Evolutionary conservation across 2,888 invertebrate species (phyloP).

Genomic region (Nebria salina): DNA sequence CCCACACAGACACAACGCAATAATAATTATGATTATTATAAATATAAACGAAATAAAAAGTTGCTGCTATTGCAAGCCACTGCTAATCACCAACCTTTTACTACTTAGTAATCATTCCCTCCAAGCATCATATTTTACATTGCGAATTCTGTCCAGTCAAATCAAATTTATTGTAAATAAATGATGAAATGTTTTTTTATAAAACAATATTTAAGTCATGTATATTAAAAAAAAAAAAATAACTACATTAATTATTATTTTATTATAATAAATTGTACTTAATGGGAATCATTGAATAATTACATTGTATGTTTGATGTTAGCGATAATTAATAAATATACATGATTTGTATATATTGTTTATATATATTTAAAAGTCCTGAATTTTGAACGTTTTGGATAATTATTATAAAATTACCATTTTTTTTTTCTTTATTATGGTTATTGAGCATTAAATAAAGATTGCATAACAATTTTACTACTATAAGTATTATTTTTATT

Average conservation of each 20-base stretch:
- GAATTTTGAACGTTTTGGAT: background rate
- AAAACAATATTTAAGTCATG: slow-evolving; percentile 47
- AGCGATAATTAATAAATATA: slow-evolving; percentile 61
- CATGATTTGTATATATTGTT: slow-evolving; percentile 60
- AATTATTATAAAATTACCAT: background rate
- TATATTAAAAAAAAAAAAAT: slow-evolving; percentile 32
- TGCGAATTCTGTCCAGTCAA: slow-evolving; percentile 62
- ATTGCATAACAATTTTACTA: background rate
- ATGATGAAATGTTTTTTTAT: slow-evolving; percentile 45
- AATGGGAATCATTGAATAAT: slow-evolving; percentile 58
- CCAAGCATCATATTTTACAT: slow-evolving; percentile 46
- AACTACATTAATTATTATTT: slow-evolving; percentile 46
- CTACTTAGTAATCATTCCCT: slow-evolving; percentile 48
- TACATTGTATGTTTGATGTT: slow-evolving; percentile 64
- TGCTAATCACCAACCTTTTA: background rate
- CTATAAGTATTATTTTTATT: background rate
- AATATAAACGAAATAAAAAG: background rate
- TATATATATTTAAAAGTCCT: background rate
- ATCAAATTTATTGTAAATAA: slow-evolving; percentile 64
- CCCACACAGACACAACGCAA: background rate
- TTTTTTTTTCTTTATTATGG: background rate
- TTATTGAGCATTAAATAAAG: background rate
- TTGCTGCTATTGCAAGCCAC: background rate
- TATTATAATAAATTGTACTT: slow-evolving; percentile 59
- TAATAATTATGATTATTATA: slow-evolving; percentile 7